These are phyloP conservation scores for Mesorhabditis belari DNA, from an alignment of 2,888 invertebrate species.

Conservation along the genomic window DNA sequence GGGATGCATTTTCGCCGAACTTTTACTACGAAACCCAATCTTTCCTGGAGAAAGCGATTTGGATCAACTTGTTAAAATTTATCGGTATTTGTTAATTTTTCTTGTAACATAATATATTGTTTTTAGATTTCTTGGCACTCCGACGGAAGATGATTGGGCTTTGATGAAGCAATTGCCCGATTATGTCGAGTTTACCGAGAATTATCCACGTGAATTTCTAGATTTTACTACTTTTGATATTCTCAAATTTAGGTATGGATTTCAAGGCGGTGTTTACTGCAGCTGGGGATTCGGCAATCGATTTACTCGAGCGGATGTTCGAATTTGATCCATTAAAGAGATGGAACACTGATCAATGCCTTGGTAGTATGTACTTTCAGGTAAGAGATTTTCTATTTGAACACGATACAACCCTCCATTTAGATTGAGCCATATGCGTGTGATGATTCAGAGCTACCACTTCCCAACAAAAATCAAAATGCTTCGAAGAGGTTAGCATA, in stretches of 20 bases:
- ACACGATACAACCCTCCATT: neutral
- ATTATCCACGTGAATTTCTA: neutral
- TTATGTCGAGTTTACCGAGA: constrained; percentile 57
- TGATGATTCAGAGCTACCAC: constrained; percentile 45
- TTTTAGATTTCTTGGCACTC: constrained; percentile 74
- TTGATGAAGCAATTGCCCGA: constrained; percentile 68
- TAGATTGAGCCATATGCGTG: constrained; percentile 39
- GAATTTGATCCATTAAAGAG: constrained; percentile 42
- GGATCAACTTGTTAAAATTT: constrained; percentile 89
- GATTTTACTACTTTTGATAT: constrained; percentile 1
- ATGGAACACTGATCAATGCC: constrained; percentile 36
- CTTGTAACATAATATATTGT: no score
- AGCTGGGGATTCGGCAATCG: constrained; percentile 65
- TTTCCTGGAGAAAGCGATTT: constrained; percentile 93
- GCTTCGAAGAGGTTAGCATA: neutral
- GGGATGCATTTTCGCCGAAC: constrained; percentile 92
- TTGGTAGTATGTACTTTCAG: constrained; percentile 42
- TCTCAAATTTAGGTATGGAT: constrained; percentile 63
- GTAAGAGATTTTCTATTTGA: constrained; percentile 1
- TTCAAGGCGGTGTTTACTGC: constrained; percentile 87
- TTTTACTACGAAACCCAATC: constrained; percentile 73
- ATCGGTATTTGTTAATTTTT: no score
- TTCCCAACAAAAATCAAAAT: constrained; percentile 20
- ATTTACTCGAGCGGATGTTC: constrained; percentile 16
- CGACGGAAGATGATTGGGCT: constrained; percentile 85